Evolutionary conservation across 1,140 invertebrate genomes (phyloP), one percentile per base, ranked within the genome.

Genomic region (Battus philenor): DNA sequence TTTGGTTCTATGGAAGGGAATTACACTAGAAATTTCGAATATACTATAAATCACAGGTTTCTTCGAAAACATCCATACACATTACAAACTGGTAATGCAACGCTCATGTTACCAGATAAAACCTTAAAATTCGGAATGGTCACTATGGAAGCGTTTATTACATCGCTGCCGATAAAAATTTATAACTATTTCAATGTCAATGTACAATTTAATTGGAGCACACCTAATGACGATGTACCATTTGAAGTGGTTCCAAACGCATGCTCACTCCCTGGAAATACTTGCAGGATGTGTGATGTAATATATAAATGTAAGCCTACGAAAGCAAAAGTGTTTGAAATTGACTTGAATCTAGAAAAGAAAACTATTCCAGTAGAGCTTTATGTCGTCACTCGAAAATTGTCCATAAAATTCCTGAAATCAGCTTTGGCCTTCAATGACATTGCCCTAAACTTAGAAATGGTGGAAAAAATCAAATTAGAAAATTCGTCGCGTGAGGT

Each of bases 91-190:
- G 61, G 63, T n/a, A 73, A 60, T 51, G 76, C 80, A 2, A 56
- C 51, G 15, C 47, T 84, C 18, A 65, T 62, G 50, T 16, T 80
- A 10, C 53, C 56, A 41, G 78, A 84, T n/a, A 76, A 69, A 47
- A 50, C 18, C 44, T 62, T 85, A 36, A 85, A 82, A 45, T 82
- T 85, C 55, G 81, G 81, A 2, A 85, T 85, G 78, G 67, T 79
- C 4, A 78, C 75, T 16, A 67, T 50, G 15, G 81, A 85, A 58
- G 59, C 54, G 47, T 85, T 82, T 55, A 38, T 79, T 0, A 70
- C 68, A 4, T 76, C 77, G 3, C 68, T 75, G 9, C 77, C 78
- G 0, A 26, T 85, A n/a, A 69, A 46, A 59, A 72, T 85, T 46
- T 58, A 60, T 30, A 85, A 85, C 52, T 15, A 67, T 46, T 85